A percentile compares a stretch with the other conserved stretches of the same genome.
Evolutionary conservation across 2,113 vertebrate genomes (phyloP).

Genomic region (Hippocampus zosterae): DNA sequence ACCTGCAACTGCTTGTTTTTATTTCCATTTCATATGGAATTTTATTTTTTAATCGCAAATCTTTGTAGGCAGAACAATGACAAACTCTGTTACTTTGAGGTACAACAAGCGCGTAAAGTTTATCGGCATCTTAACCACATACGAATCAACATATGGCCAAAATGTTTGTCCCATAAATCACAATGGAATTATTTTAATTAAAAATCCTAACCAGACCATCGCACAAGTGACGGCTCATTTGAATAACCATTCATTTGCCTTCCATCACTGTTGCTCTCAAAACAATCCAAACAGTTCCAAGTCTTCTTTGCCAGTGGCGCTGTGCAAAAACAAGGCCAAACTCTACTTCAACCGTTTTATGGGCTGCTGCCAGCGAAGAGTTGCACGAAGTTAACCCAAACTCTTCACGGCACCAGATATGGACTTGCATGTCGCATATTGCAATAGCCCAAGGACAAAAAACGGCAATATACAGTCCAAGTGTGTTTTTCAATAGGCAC

Average conservation of each 20-base stretch:
- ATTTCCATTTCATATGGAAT: too few species aligned
- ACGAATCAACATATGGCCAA: background rate
- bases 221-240: slow-evolving; percentile 7
- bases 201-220: slow-evolving; percentile 3
- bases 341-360: slow-evolving; percentile 53
- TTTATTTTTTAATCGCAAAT: too few species aligned
- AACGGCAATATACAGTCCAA: background rate
- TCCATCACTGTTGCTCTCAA: slow-evolving; percentile 26
- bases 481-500: slow-evolving; percentile 19
- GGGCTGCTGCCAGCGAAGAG: slow-evolving; percentile 41
- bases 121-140: background rate
- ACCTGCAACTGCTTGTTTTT: too few species aligned
- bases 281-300: slow-evolving; percentile 33
- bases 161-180: background rate
- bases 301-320: slow-evolving; percentile 39
- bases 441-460: slow-evolving; percentile 2
- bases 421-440: background rate
- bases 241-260: slow-evolving; percentile 21
- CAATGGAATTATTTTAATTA: slow-evolving; percentile 5
- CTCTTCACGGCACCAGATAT: slow-evolving; percentile 2
- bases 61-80: too few species aligned
- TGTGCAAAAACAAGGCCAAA: slow-evolving; percentile 23
- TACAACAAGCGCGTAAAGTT: background rate
- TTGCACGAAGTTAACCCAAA: slow-evolving; percentile 33
- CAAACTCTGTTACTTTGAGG: background rate